Base-by-base conservation (phyloP, 1,140 invertebrate species). In the Lucilia cuprina region DNA sequence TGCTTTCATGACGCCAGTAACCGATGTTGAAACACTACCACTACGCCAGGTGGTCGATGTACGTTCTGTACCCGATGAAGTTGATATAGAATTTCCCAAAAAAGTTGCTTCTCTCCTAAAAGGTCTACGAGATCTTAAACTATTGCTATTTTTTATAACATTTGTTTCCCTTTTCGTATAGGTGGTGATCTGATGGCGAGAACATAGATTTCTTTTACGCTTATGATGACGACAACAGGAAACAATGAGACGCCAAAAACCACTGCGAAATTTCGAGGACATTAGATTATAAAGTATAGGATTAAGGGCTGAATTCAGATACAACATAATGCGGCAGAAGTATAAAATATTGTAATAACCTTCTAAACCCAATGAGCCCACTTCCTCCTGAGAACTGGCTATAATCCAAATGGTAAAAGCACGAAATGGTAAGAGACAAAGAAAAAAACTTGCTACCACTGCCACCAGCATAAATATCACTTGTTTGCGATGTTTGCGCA, bases 231-330 rank as follows among this genome's bases (percentile, higher is more conserved):
- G 30, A 21, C 87, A 84, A 35, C 89, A 84, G n/a, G 75, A 83
- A 13, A 84, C 47, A 19, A 86, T 41, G 13, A 96, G 86, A 83
- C 93, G 94, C 21, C 95, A 91, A 88, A 97, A 97, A 2, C 96
- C 96, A 12, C 94, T 94, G 7, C 96, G 93, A 91, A 97, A 97
- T 91, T 97, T 97, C 0, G 95, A 96, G 41, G 96, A 96, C 94
- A 96, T 96, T 9, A 96, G 92, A 90, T 96, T 96, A 91, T 97
- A 97, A 12, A 97, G 92, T 86, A 97, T 96, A 1, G 96, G 96
- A 91, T 97, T 97, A 70, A 97, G 94, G 7, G 96, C 96, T 2
- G 96, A 97, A 89, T 97, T 97, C 35, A 97, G 93, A 91, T 97
- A 97, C 21, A 96, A 91, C 95, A 97, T 96, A 30, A 97, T 93